A percentile compares a stretch with the other conserved stretches of the same genome.
Conservation (phyloP, 23 tunicate species). For the Ascidia mentula region DNA sequence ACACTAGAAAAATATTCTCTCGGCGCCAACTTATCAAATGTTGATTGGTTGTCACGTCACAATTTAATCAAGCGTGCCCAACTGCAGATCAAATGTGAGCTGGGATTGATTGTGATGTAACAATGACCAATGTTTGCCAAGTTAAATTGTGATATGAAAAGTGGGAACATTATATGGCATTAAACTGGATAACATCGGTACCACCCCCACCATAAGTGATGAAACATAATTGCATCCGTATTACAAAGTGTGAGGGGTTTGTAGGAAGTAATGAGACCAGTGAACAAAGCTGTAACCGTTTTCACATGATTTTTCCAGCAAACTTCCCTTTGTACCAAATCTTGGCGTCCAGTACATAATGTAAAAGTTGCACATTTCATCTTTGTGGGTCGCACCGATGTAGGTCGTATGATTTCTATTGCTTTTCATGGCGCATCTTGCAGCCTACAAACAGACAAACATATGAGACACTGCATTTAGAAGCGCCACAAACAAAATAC, state of each 20-base stretch:
- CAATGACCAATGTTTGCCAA: no score
- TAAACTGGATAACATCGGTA: no score
- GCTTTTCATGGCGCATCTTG: conserved; percentile 52
- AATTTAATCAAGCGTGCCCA: no score
- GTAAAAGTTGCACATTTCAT: conserved; percentile 68
- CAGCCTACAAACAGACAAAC: conserved; percentile 19
- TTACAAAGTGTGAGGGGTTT: background rate
- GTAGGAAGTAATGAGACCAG: conserved; percentile 23
- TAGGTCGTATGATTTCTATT: conserved; percentile 21
- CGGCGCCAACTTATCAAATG: no score
- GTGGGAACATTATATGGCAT: no score
- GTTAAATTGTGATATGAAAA: no score
- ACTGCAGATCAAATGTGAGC: no score
- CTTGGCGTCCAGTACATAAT: conserved; percentile 38
- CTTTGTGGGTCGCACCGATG: conserved; percentile 45
- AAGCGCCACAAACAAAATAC: background rate
- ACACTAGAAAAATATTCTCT: no score
- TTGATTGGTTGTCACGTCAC: no score
- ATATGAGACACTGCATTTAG: background rate
- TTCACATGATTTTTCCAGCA: conserved; percentile 14
- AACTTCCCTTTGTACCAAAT: background rate
- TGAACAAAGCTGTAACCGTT: conserved; percentile 40
- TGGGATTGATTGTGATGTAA: no score
- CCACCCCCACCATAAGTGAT: no score
- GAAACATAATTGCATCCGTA: no score